Base-by-base conservation (phyloP, 2,113 vertebrate genomes). In the Onychostoma macrolepis region DNA sequence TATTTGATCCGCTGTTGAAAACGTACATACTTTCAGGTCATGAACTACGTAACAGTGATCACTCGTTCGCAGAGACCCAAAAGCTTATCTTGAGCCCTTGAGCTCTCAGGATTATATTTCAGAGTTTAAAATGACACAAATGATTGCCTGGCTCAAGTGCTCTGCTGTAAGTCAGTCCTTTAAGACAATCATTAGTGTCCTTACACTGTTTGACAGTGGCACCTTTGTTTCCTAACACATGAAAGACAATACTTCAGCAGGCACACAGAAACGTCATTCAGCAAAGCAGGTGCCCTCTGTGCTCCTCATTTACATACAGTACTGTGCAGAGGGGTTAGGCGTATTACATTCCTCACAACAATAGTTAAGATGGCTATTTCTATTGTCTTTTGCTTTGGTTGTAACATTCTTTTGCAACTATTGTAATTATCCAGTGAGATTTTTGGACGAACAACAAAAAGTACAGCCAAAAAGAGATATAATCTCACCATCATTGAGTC, bases 111-210 rank as follows among this genome's bases (percentile, higher is more conserved):
- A 74, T 86, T 33, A 84, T 72, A 82, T 84, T 74, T 58, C 69
- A 61, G 48, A 86, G 61, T 78, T 30, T 48, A 41, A 80, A 78
- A 61, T 77, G 75, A 71, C 84, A 61, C 24, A 63, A 28, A 28
- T 24, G 56, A 74, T 80, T 21, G 30, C 63, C 78, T 45, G 67
- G 69, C 50, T 77, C 45, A 85, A 69, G 78, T 50, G n/a, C 24
- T 83, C 33, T 26, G 84, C 3, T 79, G 80, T 63, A 58, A 72
- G 87, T 83, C 56, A 86, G 43, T 71, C 61, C 38, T 86, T 61
- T 65, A n/a, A 56, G 45, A 38, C 45, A 21, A 50, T 17, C 15
- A 4, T 10, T 77, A 19, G 56, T 79, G 79, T 56, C 85, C 78
- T 80, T 80, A 80, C 63, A 28, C 65, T 13, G 30, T 67, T 58